Evolutionary conservation across 2,797 vertebrate species (phyloP).

Genomic region (Ceyx erithaca): DNA sequence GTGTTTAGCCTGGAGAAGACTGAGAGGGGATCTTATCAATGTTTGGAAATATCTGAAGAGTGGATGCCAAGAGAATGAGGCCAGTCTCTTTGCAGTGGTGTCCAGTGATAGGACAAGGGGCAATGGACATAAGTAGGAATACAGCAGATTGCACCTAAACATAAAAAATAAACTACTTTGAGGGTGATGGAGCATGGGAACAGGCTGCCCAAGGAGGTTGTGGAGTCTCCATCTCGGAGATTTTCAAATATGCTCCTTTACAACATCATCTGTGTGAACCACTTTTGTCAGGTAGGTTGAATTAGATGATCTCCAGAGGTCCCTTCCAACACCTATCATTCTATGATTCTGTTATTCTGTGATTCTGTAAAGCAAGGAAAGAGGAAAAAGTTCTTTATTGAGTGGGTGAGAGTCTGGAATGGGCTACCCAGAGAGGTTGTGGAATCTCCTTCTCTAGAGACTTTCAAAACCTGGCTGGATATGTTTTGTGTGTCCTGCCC

Average conservation of each 20-base stretch:
- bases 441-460: too few species aligned
- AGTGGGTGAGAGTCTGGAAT: too few species aligned
- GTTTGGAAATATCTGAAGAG: neutral
- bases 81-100: neutral
- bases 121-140: neutral
- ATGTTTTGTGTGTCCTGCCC: too few species aligned
- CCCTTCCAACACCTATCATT: neutral
- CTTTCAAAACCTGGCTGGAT: too few species aligned
- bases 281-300: neutral
- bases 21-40: neutral
- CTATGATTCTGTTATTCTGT: neutral
- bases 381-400: too few species aligned
- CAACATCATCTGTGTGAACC: neutral
- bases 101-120: neutral
- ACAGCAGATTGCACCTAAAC: neutral
- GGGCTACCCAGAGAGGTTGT: too few species aligned
- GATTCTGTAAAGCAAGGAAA: too few species aligned
- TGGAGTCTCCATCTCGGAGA: neutral
- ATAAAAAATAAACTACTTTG: neutral
- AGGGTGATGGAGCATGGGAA: neutral
- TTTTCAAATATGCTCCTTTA: neutral
- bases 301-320: neutral
- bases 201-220: neutral
- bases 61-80: neutral
- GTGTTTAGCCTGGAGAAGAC: neutral